phyloP scores from a whole-genome alignment of 2,797 vertebrate genomes.

The Gallinago stenura region DNA sequence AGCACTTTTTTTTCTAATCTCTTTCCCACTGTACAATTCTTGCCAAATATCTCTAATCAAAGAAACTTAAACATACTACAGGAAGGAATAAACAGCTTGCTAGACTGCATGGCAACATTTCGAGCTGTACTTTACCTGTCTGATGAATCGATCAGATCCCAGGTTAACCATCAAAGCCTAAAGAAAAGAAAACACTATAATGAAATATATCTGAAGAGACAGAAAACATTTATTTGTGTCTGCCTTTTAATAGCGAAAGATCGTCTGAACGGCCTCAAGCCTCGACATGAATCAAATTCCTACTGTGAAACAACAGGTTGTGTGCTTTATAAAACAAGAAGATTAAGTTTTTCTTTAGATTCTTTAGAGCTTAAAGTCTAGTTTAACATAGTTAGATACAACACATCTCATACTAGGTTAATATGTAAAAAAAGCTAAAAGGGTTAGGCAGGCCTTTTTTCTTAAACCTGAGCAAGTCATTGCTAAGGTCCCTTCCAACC shows the following conservation, averaged over 20 bases:
- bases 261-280: neutral
- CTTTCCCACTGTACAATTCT: neutral
- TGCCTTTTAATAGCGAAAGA: neutral
- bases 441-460: neutral
- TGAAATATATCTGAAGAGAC: slow-evolving; percentile 8
- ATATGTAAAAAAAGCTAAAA: neutral
- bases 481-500: neutral
- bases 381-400: neutral
- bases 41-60: slow-evolving; percentile 8
- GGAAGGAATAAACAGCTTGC: neutral
- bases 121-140: slow-evolving; percentile 85
- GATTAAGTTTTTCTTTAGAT: neutral
- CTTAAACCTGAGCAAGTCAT: neutral
- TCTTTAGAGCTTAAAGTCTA: neutral
- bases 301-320: neutral
- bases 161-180: slow-evolving; percentile 98
- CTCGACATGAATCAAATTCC: neutral
- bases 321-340: neutral
- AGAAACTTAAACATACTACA: neutral
- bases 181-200: slow-evolving; percentile 35
- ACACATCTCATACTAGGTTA: neutral
- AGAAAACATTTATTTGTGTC: neutral
- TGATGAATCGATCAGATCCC: slow-evolving; percentile 95
- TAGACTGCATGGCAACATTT: neutral
- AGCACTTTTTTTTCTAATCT: neutral